A percentile compares a stretch with the other conserved stretches of the same genome.
phyloP scores from a whole-genome alignment of 2,797 vertebrate genomes.

The Gila robusta region DNA sequence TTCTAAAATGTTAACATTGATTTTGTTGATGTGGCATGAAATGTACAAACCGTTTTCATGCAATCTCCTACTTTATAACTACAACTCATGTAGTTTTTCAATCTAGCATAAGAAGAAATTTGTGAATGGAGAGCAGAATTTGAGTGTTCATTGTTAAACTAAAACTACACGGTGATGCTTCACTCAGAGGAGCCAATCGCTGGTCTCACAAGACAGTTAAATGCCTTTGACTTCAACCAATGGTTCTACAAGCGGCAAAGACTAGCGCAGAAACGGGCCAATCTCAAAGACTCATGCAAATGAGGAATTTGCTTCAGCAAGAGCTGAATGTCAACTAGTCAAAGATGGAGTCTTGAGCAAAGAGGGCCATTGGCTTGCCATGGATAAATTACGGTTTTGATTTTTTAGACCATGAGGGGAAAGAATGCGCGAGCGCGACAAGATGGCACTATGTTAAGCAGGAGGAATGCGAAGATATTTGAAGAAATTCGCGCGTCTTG shows the following conservation, averaged over 20 bases:
- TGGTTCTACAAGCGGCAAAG: constrained; percentile 75
- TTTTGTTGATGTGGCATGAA: neutral
- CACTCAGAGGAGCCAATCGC: constrained; percentile 80
- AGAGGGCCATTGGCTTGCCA: constrained; percentile 86
- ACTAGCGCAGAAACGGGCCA: constrained; percentile 81
- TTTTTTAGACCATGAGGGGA: constrained; percentile 54
- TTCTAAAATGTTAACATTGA: neutral
- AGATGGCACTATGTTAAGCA: constrained; percentile 53
- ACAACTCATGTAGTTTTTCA: neutral
- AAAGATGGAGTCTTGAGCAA: constrained; percentile 95
- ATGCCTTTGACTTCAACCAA: constrained; percentile 83
- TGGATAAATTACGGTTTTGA: constrained; percentile 74
- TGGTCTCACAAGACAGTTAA: constrained; percentile 84
- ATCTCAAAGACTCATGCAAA: constrained; percentile 83
- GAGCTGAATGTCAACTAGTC: constrained; percentile 97
- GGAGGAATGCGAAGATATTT: constrained; percentile 30
- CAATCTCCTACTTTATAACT: neutral
- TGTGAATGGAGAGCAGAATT: constrained; percentile 94
- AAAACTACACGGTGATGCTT: constrained; percentile 81
- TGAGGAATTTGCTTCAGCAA: constrained; percentile 86
- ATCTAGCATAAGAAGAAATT: constrained; percentile 76
- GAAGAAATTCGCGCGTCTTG: constrained; percentile 47
- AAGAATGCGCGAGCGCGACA: constrained; percentile 44
- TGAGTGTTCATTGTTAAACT: constrained; percentile 96
- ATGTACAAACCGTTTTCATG: neutral